Base-by-base conservation (phyloP, 2,888 invertebrate genomes). In the Caenorhabditis angaria region DNA sequence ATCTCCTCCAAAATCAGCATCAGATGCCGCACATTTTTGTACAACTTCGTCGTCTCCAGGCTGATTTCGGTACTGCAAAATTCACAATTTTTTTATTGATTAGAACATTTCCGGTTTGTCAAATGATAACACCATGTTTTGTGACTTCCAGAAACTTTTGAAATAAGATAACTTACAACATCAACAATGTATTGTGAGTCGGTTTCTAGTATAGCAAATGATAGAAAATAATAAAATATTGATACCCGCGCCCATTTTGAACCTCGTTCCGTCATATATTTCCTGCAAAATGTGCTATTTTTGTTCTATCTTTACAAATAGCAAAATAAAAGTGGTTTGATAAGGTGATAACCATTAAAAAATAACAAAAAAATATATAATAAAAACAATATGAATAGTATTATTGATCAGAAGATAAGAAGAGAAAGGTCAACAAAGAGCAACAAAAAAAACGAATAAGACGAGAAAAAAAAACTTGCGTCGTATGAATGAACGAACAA, bases 1-100 rank as follows among this genome's bases (percentile, higher is more conserved):
- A 50, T 84, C 83, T 10, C 63, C 73, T n/a, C 86, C 86, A 66
- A 86, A 86, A 48, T 77, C 81, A 25, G 83, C 86, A n/a, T 84
- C 86, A 6, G 82, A 84, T 2, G 86, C 86, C 8, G 78, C 79
- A 57, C 86, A 86, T 57, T 79, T 67, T 29, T 74, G 67, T 22
- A 84, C 76, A 20, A 73, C 22, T 35, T 73, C 68, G 51, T 69
- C 65, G 20, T 68, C 72, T 8, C 48, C 78, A 59, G n/a, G n/a
- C n/a, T 70, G 51, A 5, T 70, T 54, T 2, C 78, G 70, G 20
- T 61, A 61, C 61, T 78, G 77, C 3, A 83, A 65, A n/a, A n/a
- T n/a, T n/a, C n/a, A n/a, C n/a, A n/a, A n/a, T n/a, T n/a, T n/a
- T n/a, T n/a, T n/a, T n/a, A n/a, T n/a, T n/a, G n/a, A n/a, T n/a